These are phyloP conservation scores for Leptocoma aspasia DNA, from an alignment of 2,113 vertebrate species.

Conservation along the genomic window DNA sequence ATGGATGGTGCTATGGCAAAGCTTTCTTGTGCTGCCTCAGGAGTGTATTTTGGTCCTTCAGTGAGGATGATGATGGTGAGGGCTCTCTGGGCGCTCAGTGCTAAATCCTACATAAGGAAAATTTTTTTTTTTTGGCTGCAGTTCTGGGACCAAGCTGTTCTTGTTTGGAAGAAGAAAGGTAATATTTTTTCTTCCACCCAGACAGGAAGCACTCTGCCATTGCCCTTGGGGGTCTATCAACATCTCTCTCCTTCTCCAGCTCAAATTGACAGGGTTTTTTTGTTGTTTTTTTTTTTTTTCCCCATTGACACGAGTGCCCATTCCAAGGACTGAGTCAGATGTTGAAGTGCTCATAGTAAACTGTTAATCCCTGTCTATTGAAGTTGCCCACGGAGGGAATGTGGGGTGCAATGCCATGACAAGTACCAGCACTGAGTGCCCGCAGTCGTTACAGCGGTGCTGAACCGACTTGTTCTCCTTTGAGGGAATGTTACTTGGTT, in stretches of 20 bases:
- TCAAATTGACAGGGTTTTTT: not conserved
- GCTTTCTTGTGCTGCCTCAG: not conserved
- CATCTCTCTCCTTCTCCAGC: not conserved
- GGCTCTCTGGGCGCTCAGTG: not conserved
- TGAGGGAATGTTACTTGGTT: not conserved
- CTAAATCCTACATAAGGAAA: not conserved
- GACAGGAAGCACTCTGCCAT: not conserved
- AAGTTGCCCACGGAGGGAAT: constrained; percentile 1
- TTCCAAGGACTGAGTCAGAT: constrained; percentile 6
- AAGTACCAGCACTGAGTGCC: not conserved
- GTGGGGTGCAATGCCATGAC: constrained; percentile 29
- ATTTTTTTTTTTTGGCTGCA: accelerated
- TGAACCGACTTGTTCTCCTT: constrained; percentile 33
- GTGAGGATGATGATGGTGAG: not conserved
- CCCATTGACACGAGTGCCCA: not conserved
- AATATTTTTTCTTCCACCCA: not conserved
- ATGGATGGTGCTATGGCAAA: not conserved
- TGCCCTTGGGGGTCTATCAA: not conserved
- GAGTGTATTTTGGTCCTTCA: not conserved
- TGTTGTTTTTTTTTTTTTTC: not conserved
- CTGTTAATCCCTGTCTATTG: not conserved
- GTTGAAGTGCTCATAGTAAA: not conserved
- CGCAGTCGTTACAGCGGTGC: not conserved
- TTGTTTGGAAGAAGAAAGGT: not conserved
- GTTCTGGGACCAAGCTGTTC: not conserved